Conservation (phyloP, 2,797 vertebrate genomes). For the Pangasius larnaudii region DNA sequence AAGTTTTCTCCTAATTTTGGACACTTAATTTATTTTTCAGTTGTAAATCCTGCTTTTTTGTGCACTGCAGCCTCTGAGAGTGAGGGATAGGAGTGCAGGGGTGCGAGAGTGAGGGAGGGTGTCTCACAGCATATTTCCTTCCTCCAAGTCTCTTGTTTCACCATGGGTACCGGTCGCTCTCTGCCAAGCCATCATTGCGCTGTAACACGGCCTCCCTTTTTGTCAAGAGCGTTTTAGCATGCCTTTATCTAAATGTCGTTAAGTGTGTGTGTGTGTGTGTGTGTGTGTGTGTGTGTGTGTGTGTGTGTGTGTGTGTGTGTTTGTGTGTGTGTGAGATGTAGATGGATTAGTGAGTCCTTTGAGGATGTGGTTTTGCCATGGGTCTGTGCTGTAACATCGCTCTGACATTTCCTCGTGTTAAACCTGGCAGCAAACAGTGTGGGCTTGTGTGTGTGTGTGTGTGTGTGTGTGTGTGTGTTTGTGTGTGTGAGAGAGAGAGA, state of each 20-base stretch:
- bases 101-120: constrained; percentile 33
- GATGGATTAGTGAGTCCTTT: constrained; percentile 60
- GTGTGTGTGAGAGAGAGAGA: background rate
- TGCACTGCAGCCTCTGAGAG: constrained; percentile 55
- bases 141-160: constrained; percentile 55
- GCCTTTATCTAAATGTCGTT: constrained; percentile 60
- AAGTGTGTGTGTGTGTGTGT: constrained; percentile 46
- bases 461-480: background rate
- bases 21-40: constrained; percentile 61
- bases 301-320: constrained; percentile 40
- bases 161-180: constrained; percentile 50
- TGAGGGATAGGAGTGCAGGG: constrained; percentile 30
- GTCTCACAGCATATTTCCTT: constrained; percentile 56
- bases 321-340: constrained; percentile 49
- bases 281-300: constrained; percentile 35
- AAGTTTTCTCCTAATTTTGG: constrained; percentile 42
- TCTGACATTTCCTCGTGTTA: constrained; percentile 63
- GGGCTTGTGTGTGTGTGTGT: constrained; percentile 64
- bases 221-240: constrained; percentile 55
- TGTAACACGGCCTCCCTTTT: constrained; percentile 57
- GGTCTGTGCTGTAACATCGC: constrained; percentile 59
- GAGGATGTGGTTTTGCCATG: constrained; percentile 66
- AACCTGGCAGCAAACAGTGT: constrained; percentile 51
- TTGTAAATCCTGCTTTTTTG: constrained; percentile 60
- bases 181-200: constrained; percentile 55